Conservation (phyloP, 2,113 vertebrate species). For the Gavia stellata region DNA sequence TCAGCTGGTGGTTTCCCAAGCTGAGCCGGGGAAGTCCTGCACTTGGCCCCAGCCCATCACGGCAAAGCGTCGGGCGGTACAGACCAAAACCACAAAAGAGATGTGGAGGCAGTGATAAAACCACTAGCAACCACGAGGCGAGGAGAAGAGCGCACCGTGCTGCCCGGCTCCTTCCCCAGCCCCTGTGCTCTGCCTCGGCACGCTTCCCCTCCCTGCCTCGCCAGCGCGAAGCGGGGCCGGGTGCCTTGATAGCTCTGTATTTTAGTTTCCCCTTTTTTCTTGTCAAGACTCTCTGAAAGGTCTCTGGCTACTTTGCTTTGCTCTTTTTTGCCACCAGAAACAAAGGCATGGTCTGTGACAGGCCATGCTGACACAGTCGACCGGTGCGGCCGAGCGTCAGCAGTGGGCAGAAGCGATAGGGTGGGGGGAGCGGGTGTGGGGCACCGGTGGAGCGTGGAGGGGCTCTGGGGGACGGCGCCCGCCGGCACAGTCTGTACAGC, state of each 20-base stretch:
- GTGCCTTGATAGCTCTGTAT: rapidly evolving
- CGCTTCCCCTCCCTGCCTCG: neutral
- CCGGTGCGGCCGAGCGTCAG: rapidly evolving
- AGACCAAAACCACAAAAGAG: neutral
- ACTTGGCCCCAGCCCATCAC: neutral
- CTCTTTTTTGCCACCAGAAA: neutral
- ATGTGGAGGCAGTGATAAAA: neutral
- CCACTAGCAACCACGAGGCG: rapidly evolving
- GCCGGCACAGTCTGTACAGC: neutral
- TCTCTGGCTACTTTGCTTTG: neutral
- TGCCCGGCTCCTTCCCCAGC: neutral
- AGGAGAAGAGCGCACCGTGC: neutral
- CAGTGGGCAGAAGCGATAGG: neutral
- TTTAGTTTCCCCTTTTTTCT: neutral
- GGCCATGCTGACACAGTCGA: rapidly evolving
- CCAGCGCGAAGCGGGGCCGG: rapidly evolving
- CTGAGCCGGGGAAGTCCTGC: neutral
- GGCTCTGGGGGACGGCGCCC: rapidly evolving
- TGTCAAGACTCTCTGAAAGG: neutral
- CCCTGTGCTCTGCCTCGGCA: neutral
- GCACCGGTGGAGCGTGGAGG: neutral
- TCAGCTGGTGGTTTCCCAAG: neutral
- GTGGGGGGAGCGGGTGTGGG: neutral
- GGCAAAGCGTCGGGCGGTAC: neutral
- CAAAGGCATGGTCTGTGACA: neutral